Evolutionary conservation across 2,113 vertebrate genomes (phyloP).

Genomic region (Heteronetta atricapilla): DNA sequence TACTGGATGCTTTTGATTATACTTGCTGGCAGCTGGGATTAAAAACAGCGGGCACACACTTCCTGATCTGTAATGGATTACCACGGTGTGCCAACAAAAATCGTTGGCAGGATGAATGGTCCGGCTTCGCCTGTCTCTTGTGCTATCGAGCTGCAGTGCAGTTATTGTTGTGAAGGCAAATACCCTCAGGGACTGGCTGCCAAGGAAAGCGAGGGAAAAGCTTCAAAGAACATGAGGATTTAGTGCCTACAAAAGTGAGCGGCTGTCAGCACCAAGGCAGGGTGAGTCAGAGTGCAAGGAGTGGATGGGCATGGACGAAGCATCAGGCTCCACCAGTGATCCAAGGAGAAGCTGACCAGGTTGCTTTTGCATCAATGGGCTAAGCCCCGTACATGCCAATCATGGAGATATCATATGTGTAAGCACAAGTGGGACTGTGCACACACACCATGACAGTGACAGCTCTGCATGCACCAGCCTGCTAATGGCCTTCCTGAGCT

Average conservation of each 20-base stretch:
- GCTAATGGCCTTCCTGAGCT: not conserved
- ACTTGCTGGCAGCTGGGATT: conserved; percentile 62
- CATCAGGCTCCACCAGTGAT: not conserved
- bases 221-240: not conserved
- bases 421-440: not conserved
- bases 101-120: conserved; percentile 52
- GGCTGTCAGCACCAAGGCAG: not conserved
- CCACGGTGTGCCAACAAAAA: conserved; percentile 36
- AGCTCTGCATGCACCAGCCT: rapidly evolving
- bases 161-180: conserved; percentile 28
- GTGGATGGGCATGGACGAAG: not conserved
- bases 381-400: not conserved
- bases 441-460: rapidly evolving
- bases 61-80: conserved; percentile 61
- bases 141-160: conserved; percentile 26
- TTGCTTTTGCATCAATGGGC: not conserved
- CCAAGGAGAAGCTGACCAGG: not conserved
- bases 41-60: conserved; percentile 52
- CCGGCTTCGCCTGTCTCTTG: conserved; percentile 21
- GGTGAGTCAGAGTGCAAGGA: not conserved
- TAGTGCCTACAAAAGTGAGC: not conserved
- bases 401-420: not conserved
- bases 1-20: conserved; percentile 64
- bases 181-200: not conserved
- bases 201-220: not conserved